Evolutionary conservation across 1,140 invertebrate genomes (phyloP).

Genomic region (Planococcus citri): DNA sequence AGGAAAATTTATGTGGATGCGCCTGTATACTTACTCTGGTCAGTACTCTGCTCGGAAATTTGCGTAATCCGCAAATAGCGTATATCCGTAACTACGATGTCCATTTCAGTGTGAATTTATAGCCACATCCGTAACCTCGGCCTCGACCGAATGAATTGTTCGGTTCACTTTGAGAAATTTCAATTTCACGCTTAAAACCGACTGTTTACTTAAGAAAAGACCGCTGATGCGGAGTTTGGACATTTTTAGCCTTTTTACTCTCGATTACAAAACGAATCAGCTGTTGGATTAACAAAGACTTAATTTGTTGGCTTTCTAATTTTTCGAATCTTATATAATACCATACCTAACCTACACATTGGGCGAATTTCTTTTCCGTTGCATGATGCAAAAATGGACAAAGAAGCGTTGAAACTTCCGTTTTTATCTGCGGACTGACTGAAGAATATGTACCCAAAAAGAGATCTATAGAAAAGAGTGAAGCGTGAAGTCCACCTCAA

Average conservation of each 20-base stretch:
- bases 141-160: no score
- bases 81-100: no score
- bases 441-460: no score
- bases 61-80: no score
- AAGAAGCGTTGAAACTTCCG: slow-evolving; percentile 6
- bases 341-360: no score
- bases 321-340: not conserved
- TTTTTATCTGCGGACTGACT: not conserved
- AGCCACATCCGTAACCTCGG: not conserved
- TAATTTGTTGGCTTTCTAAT: slow-evolving; percentile 7
- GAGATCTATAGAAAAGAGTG: no score
- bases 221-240: no score
- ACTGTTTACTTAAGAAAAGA: not conserved
- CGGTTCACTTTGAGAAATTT: not conserved
- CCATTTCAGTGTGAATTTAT: no score
- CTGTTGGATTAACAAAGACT: not conserved
- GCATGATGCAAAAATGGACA: not conserved
- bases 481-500: not conserved
- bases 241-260: not conserved
- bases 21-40: no score
- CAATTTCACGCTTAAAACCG: no score
- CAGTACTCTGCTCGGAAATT: no score
- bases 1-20: no score
- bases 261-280: not conserved
- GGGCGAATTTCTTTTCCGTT: not conserved